Conservation (phyloP, 2,888 invertebrate genomes). For the Copidosoma aretas region DNA sequence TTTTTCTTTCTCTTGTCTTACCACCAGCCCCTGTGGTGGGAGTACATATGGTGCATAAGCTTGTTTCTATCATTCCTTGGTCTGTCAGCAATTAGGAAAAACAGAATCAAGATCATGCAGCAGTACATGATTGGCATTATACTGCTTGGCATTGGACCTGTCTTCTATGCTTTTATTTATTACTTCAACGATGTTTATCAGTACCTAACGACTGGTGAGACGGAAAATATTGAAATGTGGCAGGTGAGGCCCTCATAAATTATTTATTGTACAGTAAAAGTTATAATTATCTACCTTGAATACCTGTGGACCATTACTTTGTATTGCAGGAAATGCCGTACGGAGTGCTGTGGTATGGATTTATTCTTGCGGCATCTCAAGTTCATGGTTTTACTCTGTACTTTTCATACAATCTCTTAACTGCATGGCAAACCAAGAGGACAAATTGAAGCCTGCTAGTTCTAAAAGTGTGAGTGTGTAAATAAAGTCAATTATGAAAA, state of each 20-base stretch:
- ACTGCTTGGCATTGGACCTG: conserved; percentile 80
- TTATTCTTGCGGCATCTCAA: conserved; percentile 85
- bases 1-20: conserved; percentile 53
- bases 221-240: conserved; percentile 78
- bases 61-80: conserved; percentile 84
- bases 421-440: conserved; percentile 84
- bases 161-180: conserved; percentile 81
- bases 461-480: conserved; percentile 20
- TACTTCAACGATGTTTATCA: conserved; percentile 85
- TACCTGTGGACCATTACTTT: conserved; percentile 35
- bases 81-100: conserved; percentile 83
- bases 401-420: conserved; percentile 82
- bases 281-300: conserved; percentile 25
- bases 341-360: conserved; percentile 91
- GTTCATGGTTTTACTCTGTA: conserved; percentile 86
- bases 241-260: conserved; percentile 67
- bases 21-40: conserved; percentile 84
- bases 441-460: conserved; percentile 65
- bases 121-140: conserved; percentile 82
- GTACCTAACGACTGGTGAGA: conserved; percentile 76
- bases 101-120: conserved; percentile 78
- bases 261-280: conserved; percentile 13
- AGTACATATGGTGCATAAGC: conserved; percentile 91
- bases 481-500: conserved; percentile 27
- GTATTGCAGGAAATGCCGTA: conserved; percentile 83